Base-by-base conservation (phyloP, 1,140 invertebrate species). In the Teleopsis dalmanni region DNA sequence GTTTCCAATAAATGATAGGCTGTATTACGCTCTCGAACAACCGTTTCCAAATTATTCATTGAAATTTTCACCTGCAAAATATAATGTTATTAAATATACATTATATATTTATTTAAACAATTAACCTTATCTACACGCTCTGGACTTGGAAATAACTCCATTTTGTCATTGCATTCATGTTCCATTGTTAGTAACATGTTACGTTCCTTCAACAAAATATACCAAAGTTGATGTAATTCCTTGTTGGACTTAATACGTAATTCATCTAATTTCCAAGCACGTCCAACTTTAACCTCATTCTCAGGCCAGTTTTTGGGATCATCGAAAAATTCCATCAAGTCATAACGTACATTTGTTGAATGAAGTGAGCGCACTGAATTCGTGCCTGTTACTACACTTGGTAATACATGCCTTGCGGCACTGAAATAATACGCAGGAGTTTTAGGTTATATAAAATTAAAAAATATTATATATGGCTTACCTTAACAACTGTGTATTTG, bases 151-250 rank as follows among this genome's bases (percentile, higher is more conserved):
- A 98, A 91, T n/a, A 86, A 53, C 69, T 80, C 72, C 29, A 69
- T 71, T 60, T 83, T 74, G 50, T 79, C 65, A 41, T 84, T 84
- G 61, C 80, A 86, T 62, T 85, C 85, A 50, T 90, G 78, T 74
- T 97, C 86, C 95, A 98, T 96, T 14, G 96, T 98, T 38, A 95
- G 69, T 6, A 99, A 74, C 93, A 98, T 96, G 70, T 99, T 99
- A 48, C 82, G 75, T 75, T 99, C 96, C 75, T 98, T 99, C 19
- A 98, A 72, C 46, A 99, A 74, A 21, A 99, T 79, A 76, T 83
- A 97, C 96, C 96, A 99, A 47, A 99, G 74, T 78, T 99, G 97
- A 62, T 99, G 96, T 36, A 99, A 78, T 75, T 99, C 96, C 40
- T 82, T 76, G 72, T 97, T 99, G 42, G 90, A 95, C 74, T 98